A percentile compares a stretch with the other conserved stretches of the same genome.
Evolutionary conservation across 2,888 invertebrate species (phyloP).

Genomic region (Ophion obscuratus): DNA sequence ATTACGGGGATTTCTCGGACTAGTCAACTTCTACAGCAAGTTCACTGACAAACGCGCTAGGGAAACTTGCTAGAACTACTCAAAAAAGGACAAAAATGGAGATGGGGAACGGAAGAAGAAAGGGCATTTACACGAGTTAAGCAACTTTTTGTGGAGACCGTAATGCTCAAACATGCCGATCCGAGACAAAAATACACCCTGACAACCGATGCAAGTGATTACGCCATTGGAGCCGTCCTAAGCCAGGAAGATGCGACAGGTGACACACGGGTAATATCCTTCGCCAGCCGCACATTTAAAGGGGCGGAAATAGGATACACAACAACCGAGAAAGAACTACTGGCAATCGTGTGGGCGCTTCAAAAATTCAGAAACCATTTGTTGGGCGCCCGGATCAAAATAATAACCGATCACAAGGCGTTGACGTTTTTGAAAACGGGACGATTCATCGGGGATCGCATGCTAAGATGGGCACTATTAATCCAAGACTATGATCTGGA

Average conservation of each 20-base stretch:
- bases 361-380: slow-evolving; percentile 10
- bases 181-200: no score
- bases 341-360: slow-evolving; percentile 7
- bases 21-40: no score
- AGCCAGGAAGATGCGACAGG: no score
- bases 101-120: no score
- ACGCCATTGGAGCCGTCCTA: no score
- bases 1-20: no score
- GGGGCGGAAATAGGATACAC: background rate
- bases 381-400: background rate
- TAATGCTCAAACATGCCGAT: background rate
- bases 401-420: background rate
- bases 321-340: slow-evolving; percentile 16
- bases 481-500: background rate
- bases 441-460: background rate
- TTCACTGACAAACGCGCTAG: no score
- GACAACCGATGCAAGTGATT: no score
- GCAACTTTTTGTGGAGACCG: background rate
- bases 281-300: no score
- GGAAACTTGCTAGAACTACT: no score
- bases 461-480: background rate
- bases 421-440: slow-evolving; percentile 17
- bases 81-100: no score
- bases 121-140: background rate
- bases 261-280: no score